These are phyloP conservation scores for Eleutherodactylus coqui DNA, from an alignment of 2,797 vertebrate genomes.

Conservation along the genomic window DNA sequence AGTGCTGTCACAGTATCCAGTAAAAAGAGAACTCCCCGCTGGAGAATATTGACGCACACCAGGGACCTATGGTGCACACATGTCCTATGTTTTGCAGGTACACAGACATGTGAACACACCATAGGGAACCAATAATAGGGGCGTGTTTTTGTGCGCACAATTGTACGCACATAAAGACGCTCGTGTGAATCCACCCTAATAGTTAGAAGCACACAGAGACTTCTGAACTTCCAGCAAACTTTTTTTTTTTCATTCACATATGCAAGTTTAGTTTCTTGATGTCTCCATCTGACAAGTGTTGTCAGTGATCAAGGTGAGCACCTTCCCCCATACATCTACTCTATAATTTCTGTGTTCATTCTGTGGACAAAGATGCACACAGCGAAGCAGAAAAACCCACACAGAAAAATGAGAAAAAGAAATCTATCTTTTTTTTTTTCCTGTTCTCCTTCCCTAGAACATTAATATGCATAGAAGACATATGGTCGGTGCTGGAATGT, in stretches of 20 bases:
- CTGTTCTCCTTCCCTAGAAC: not conserved
- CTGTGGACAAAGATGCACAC: conserved; percentile 6
- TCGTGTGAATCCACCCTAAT: not conserved
- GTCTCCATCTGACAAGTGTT: not conserved
- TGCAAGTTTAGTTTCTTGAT: not conserved
- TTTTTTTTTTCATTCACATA: not conserved
- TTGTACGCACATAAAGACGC: too few relatives aligned
- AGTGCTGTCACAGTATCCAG: too few relatives aligned
- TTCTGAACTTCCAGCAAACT: not conserved
- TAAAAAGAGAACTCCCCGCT: too few relatives aligned
- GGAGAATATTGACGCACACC: too few relatives aligned
- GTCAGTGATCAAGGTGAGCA: not conserved
- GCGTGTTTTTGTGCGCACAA: too few relatives aligned
- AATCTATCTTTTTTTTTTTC: not conserved
- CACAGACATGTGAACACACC: too few relatives aligned
- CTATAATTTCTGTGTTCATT: conserved; percentile 22
- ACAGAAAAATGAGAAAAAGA: conserved; percentile 24
- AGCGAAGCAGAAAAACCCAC: conserved; percentile 20
- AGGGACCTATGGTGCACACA: too few relatives aligned
- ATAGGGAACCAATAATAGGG: too few relatives aligned
- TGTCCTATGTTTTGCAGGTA: too few relatives aligned
- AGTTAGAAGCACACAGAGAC: not conserved
- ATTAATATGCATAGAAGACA: conserved; percentile 66
- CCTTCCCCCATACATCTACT: conserved; percentile 4
- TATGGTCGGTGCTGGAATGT: conserved; percentile 10